These are phyloP conservation scores for Ianthella basta DNA, from an alignment of 37 sponge, comb jelly and placozoan species.

Conservation along the genomic window DNA sequence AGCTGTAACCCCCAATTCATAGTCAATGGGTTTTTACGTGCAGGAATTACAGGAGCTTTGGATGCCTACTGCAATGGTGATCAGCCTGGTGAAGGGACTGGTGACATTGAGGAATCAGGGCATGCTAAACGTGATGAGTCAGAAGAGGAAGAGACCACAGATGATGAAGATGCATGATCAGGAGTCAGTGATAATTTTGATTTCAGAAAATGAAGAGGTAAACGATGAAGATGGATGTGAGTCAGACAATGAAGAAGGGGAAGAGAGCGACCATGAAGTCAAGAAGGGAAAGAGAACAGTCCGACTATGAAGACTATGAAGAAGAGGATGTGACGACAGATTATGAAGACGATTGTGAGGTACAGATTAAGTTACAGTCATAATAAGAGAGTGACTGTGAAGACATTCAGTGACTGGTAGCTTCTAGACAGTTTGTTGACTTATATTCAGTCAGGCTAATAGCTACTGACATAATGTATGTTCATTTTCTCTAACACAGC, in stretches of 20 bases:
- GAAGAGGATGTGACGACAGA: not conserved
- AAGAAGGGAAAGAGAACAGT: too few species aligned
- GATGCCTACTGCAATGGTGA: not conserved
- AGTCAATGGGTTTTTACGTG: slow-evolving; percentile 24
- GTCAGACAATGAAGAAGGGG: too few species aligned
- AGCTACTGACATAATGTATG: not conserved
- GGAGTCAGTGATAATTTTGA: not conserved
- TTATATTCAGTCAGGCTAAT: not conserved
- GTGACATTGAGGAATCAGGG: too few species aligned
- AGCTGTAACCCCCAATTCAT: slow-evolving; percentile 13
- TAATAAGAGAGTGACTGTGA: slow-evolving; percentile 3
- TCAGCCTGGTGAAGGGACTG: slow-evolving; percentile 1
- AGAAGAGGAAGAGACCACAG: not conserved
- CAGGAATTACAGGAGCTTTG: slow-evolving; percentile 35
- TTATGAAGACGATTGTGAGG: not conserved
- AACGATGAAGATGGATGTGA: too few species aligned
- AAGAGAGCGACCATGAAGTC: too few species aligned
- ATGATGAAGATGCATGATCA: not conserved
- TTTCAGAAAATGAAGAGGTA: not conserved
- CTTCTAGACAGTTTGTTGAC: not conserved
- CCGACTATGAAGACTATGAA: too few species aligned
- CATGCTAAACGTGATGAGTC: not conserved
- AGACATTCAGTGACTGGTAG: not conserved
- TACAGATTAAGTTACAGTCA: not conserved
- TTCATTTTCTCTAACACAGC: not conserved